Percentiles rank a stretch among this genome's conserved stretches.
phyloP scores from a whole-genome alignment of 2,113 vertebrate genomes.

The Lophochroa leadbeateri region DNA sequence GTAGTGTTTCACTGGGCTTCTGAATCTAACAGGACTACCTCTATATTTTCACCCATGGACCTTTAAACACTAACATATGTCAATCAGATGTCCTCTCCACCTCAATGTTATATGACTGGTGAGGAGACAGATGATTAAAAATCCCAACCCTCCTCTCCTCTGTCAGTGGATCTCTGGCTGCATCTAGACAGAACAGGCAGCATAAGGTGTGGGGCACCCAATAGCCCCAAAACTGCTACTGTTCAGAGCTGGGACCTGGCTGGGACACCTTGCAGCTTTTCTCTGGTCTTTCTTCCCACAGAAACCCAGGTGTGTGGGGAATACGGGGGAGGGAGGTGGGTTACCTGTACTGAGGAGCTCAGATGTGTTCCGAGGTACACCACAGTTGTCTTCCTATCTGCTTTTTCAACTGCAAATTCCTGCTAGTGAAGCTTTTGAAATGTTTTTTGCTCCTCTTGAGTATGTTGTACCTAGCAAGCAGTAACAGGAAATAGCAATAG shows the following conservation, averaged over 20 bases:
- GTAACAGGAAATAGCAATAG: not conserved
- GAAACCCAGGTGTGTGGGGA: slow-evolving; percentile 41
- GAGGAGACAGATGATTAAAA: slow-evolving; percentile 44
- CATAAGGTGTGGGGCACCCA: not conserved
- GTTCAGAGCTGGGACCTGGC: not conserved
- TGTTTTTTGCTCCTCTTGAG: not conserved
- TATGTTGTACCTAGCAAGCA: not conserved
- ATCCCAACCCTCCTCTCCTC: slow-evolving; percentile 40
- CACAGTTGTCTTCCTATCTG: not conserved
- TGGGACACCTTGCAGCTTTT: slow-evolving; percentile 13
- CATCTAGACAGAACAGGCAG: not conserved
- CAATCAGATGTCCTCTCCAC: slow-evolving; percentile 56
- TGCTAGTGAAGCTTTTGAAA: not conserved
- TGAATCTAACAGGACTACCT: slow-evolving; percentile 42
- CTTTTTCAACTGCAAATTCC: not conserved
- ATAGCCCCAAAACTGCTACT: not conserved
- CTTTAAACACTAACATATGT: slow-evolving; percentile 10
- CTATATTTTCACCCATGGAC: slow-evolving; percentile 37
- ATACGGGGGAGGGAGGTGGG: not conserved
- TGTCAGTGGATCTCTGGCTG: slow-evolving; percentile 20
- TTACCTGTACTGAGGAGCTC: not conserved
- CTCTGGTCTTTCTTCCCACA: not conserved
- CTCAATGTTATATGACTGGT: slow-evolving; percentile 41
- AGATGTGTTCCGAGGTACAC: not conserved
- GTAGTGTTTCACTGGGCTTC: slow-evolving; percentile 42